Evolutionary conservation across 2,888 invertebrate genomes (phyloP).

Genomic region (Melipona bicolor): DNA sequence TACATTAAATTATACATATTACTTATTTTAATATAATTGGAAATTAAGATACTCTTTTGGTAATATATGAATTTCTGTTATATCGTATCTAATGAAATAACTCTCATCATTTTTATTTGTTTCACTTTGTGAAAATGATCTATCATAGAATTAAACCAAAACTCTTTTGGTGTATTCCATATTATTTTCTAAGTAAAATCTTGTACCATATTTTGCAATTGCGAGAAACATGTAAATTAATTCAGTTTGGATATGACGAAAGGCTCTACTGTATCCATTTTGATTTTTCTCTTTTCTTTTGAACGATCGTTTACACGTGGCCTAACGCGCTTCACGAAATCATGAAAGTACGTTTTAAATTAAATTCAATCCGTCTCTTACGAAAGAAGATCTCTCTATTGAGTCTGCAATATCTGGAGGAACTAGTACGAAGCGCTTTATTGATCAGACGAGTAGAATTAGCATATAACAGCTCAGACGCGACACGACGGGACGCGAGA

Average conservation of each 20-base stretch:
- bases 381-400: background rate
- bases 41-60: no score
- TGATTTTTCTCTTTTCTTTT: background rate
- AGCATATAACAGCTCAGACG: background rate
- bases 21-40: no score
- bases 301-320: background rate
- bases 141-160: no score
- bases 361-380: background rate
- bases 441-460: background rate
- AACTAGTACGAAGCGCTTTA: background rate
- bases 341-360: background rate
- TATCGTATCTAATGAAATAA: no score
- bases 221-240: no score
- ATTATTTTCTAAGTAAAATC: no score
- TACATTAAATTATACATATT: no score
- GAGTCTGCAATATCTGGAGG: accelerated
- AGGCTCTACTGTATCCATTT: background rate
- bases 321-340: background rate
- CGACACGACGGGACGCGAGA: background rate
- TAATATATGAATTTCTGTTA: no score
- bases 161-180: no score
- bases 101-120: no score
- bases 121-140: no score
- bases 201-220: no score
- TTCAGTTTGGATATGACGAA: background rate